These are phyloP conservation scores for Drosophila putrida DNA, from an alignment of 2,888 invertebrate genomes.

Conservation along the genomic window DNA sequence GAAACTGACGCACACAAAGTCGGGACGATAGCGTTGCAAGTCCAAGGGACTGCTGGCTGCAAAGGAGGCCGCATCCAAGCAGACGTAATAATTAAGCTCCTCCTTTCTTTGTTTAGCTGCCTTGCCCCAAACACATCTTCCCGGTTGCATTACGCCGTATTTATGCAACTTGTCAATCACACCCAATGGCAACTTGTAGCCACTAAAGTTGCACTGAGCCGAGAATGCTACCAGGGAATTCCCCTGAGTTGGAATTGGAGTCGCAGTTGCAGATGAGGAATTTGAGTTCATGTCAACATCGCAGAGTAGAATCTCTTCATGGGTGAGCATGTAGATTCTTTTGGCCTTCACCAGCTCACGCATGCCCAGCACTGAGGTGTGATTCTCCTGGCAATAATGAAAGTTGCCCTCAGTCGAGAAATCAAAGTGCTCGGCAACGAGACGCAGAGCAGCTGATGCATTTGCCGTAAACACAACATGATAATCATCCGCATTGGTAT, in stretches of 20 bases:
- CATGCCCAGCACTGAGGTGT: slow-evolving; percentile 98
- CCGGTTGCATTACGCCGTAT: slow-evolving; percentile 86
- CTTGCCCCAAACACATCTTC: slow-evolving; percentile 63
- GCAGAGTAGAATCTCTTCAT: slow-evolving; percentile 87
- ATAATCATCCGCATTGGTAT: slow-evolving; percentile 92
- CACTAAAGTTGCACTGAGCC: slow-evolving; percentile 98
- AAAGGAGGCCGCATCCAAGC: slow-evolving; percentile 95
- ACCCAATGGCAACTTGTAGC: slow-evolving; percentile 93
- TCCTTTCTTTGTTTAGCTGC: rapidly evolving
- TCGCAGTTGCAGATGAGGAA: not conserved
- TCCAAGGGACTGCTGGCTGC: slow-evolving; percentile 92
- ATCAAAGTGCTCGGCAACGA: slow-evolving; percentile 92
- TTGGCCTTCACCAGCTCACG: slow-evolving; percentile 90
- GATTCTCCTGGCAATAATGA: slow-evolving; percentile 94
- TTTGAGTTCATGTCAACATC: slow-evolving; percentile 41
- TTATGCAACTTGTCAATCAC: slow-evolving; percentile 90
- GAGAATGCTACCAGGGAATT: slow-evolving; percentile 93
- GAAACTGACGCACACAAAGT: slow-evolving; percentile 96
- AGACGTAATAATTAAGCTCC: slow-evolving; percentile 86
- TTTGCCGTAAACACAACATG: slow-evolving; percentile 97
- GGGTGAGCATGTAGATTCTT: slow-evolving; percentile 87
- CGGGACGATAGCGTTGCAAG: slow-evolving; percentile 90
- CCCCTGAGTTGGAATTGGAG: slow-evolving; percentile 39
- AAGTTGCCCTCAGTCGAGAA: slow-evolving; percentile 87
- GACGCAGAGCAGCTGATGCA: slow-evolving; percentile 94